Conservation (phyloP, 2,888 invertebrate species). For the Apocheima hispidaria region DNA sequence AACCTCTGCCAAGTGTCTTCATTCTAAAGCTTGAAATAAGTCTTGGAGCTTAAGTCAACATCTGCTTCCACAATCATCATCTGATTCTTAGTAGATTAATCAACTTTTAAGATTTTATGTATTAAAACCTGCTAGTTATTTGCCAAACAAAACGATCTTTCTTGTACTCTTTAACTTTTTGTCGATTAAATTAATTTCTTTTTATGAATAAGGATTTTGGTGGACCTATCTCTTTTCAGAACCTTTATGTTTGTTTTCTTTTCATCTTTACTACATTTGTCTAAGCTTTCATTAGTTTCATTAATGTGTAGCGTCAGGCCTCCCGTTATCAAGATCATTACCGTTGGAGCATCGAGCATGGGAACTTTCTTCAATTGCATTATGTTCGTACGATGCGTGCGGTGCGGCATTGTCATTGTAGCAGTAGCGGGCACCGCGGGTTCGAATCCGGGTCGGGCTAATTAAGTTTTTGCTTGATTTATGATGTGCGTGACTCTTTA, state of each 20-base stretch:
- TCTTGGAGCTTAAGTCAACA: no score
- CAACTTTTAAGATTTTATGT: no score
- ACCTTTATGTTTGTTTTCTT: neutral
- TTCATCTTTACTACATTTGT: neutral
- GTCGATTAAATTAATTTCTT: no score
- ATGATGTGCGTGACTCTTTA: conserved; percentile 47
- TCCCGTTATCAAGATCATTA: conserved; percentile 33
- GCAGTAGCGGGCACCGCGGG: conserved; percentile 42
- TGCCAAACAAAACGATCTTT: no score
- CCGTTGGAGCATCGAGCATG: conserved; percentile 54
- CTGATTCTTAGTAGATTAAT: no score
- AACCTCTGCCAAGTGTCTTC: no score
- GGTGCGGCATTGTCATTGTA: conserved; percentile 39
- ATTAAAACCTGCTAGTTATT: no score
- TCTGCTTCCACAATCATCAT: no score
- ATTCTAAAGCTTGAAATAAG: no score
- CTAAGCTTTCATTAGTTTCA: conserved; percentile 20
- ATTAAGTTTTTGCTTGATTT: conserved; percentile 61
- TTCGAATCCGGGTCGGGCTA: conserved; percentile 62
- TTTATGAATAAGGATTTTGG: no score
- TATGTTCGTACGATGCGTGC: conserved; percentile 43
- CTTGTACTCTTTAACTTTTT: no score
- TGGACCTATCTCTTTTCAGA: no score
- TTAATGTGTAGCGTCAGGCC: conserved; percentile 12
- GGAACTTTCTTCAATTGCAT: conserved; percentile 54